Percentiles rank a stretch among this genome's conserved stretches.
Conservation (phyloP, 2,113 vertebrate species). For the Quiscalus mexicanus region DNA sequence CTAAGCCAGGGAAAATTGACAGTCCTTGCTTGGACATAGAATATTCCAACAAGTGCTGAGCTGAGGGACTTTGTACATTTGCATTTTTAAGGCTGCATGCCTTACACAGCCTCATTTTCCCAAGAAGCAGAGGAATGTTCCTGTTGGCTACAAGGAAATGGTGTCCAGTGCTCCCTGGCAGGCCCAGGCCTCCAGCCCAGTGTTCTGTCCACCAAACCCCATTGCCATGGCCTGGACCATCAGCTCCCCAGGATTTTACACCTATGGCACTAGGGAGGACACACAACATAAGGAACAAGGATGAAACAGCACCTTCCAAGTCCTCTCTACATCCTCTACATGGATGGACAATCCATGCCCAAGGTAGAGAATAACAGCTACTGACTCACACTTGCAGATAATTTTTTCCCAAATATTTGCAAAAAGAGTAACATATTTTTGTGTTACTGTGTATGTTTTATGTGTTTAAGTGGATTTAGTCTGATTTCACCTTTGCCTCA, state of each 20-base stretch:
- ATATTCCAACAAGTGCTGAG: not conserved
- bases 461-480: not conserved
- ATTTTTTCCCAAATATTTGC: not conserved
- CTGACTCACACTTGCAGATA: not conserved
- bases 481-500: not conserved
- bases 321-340: not conserved
- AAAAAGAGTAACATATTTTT: not conserved
- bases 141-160: not conserved
- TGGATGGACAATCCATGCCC: not conserved
- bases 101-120: not conserved
- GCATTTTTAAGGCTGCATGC: not conserved
- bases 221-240: not conserved
- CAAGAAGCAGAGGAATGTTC: not conserved
- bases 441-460: not conserved
- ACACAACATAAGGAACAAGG: not conserved
- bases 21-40: not conserved
- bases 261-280: not conserved
- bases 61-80: not conserved
- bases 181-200: not conserved
- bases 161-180: not conserved
- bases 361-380: not conserved
- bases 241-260: not conserved
- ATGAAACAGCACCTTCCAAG: not conserved
- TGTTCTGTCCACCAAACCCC: not conserved
- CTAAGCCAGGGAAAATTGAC: not conserved